phyloP scores from a whole-genome alignment of 2,888 invertebrate genomes.

The Chloromyia formosa region DNA sequence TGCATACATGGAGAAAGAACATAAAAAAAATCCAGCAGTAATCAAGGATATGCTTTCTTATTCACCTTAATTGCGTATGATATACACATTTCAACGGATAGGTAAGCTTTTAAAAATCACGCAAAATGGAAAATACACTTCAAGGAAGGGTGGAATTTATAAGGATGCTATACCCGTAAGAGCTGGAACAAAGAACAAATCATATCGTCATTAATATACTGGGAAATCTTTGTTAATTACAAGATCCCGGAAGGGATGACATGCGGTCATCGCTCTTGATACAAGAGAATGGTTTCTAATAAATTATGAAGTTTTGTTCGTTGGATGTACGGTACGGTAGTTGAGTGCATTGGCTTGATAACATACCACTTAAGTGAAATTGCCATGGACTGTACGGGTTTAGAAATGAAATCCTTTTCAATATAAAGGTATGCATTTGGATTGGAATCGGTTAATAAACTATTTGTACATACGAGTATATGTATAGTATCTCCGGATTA shows the following conservation, averaged over 20 bases:
- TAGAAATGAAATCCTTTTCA: no score
- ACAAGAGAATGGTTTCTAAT: neutral
- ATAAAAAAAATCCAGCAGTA: slow-evolving; percentile 7
- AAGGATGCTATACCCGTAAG: neutral
- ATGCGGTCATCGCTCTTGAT: slow-evolving; percentile 37
- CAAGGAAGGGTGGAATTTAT: neutral
- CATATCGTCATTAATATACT: slow-evolving; percentile 35
- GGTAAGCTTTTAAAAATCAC: neutral
- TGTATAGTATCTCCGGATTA: no score
- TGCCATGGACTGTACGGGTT: no score
- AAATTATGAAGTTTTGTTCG: neutral
- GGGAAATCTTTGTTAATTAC: slow-evolving; percentile 26
- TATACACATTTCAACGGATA: neutral
- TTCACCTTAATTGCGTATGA: slow-evolving; percentile 15
- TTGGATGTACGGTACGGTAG: no score
- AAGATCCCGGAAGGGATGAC: slow-evolving; percentile 17
- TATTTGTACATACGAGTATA: no score
- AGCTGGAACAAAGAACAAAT: slow-evolving; percentile 17
- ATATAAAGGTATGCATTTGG: no score
- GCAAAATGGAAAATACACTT: neutral
- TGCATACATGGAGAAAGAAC: neutral
- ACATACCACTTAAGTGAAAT: no score
- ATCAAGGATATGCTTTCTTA: slow-evolving; percentile 26
- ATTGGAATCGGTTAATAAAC: no score
- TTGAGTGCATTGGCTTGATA: no score